phyloP scores from a whole-genome alignment of 2,113 vertebrate species.

The Mixornis gularis region DNA sequence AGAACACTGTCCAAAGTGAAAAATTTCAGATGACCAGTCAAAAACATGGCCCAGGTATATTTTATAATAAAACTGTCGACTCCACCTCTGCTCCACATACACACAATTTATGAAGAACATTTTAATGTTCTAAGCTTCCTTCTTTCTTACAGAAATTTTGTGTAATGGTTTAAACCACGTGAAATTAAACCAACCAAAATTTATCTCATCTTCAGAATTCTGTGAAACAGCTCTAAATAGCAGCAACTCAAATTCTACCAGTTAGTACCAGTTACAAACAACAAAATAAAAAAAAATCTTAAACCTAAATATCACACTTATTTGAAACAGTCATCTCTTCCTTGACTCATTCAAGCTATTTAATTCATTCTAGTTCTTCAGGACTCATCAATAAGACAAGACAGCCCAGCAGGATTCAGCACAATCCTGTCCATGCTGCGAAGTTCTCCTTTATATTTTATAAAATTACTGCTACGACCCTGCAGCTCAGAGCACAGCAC shows the following conservation, averaged over 20 bases:
- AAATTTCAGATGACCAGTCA: neutral
- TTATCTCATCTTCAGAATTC: neutral
- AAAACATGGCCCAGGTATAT: neutral
- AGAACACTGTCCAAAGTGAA: neutral
- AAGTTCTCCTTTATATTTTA: neutral
- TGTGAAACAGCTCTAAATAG: neutral
- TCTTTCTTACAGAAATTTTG: neutral
- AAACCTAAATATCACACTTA: neutral
- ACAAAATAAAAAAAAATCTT: neutral
- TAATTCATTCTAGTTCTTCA: neutral
- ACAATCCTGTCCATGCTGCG: neutral
- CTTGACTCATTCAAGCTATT: neutral
- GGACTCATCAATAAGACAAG: neutral
- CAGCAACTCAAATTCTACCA: neutral
- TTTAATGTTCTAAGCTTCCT: neutral
- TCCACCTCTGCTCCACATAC: accelerated
- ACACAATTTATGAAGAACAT: neutral
- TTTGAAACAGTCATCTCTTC: neutral
- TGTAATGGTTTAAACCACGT: neutral
- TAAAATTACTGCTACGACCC: neutral
- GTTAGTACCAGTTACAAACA: neutral
- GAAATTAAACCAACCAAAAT: neutral
- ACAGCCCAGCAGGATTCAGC: neutral
- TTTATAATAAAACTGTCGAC: neutral
- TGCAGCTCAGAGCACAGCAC: neutral